Evolutionary conservation across 2,888 invertebrate genomes (phyloP).

Genomic region (Cordilura impudica): DNA sequence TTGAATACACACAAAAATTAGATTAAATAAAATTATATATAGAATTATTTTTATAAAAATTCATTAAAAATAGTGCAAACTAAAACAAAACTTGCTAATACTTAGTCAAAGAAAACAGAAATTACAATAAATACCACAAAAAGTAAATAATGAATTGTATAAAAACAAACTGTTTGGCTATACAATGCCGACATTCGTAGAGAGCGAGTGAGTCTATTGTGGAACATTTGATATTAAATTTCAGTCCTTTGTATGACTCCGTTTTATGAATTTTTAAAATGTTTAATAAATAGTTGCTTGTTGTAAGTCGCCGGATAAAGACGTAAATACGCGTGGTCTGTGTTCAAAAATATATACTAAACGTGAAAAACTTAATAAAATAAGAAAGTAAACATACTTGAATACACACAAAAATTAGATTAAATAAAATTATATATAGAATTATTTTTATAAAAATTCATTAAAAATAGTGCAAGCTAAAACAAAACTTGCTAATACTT

Average conservation of each 20-base stretch:
- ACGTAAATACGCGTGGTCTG: slow-evolving; percentile 53
- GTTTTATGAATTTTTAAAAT: slow-evolving; percentile 58
- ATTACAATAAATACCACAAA: slow-evolving; percentile 10
- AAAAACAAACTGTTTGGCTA: too few relatives aligned
- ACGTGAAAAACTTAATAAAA: slow-evolving; percentile 57
- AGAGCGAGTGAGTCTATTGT: not conserved
- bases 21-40: slow-evolving; percentile 7
- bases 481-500: slow-evolving; percentile 3
- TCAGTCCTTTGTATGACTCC: slow-evolving; percentile 46
- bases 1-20: not conserved
- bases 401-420: not conserved
- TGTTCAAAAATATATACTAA: slow-evolving; percentile 50
- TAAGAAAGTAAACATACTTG: slow-evolving; percentile 4
- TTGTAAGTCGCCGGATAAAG: slow-evolving; percentile 67
- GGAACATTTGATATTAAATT: slow-evolving; percentile 45
- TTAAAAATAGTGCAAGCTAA: slow-evolving; percentile 14
- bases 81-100: slow-evolving; percentile 11
- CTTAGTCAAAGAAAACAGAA: not conserved
- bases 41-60: not conserved
- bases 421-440: slow-evolving; percentile 9
- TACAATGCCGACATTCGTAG: too few relatives aligned
- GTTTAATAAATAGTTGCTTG: slow-evolving; percentile 67
- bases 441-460: not conserved
- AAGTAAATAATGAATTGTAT: too few relatives aligned
- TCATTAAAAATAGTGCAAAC: slow-evolving; percentile 13